Percentiles rank a stretch among this genome's conserved stretches.
These are phyloP conservation scores for Salticus scenicus DNA, from an alignment of 2,888 invertebrate species.

Conservation along the genomic window DNA sequence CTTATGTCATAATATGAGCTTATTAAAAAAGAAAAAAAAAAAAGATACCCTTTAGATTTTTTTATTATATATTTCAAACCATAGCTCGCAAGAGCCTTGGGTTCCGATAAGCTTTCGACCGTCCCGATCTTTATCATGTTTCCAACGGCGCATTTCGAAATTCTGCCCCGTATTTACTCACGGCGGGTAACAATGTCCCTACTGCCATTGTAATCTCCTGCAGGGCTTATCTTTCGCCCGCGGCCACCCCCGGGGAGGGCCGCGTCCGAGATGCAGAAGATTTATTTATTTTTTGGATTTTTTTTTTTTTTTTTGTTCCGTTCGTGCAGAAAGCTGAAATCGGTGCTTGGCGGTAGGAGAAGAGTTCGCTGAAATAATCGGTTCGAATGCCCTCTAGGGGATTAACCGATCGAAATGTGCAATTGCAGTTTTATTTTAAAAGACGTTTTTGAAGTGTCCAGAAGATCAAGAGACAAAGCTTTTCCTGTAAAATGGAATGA, in stretches of 20 bases:
- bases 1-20: too few species aligned
- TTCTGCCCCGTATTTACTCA: slow-evolving; percentile 44
- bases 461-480: too few species aligned
- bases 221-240: slow-evolving; percentile 20
- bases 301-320: too few species aligned
- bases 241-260: slow-evolving; percentile 8
- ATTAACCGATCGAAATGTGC: neutral
- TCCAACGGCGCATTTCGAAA: slow-evolving; percentile 42
- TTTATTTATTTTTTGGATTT: neutral
- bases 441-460: too few species aligned
- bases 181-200: slow-evolving; percentile 28
- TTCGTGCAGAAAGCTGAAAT: neutral
- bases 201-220: slow-evolving; percentile 15
- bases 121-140: slow-evolving; percentile 9
- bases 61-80: too few species aligned
- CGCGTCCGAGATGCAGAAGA: neutral
- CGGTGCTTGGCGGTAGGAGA: neutral
- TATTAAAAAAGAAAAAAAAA: too few species aligned
- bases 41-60: too few species aligned
- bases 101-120: slow-evolving; percentile 1
- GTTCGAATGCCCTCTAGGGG: neutral
- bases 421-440: slow-evolving; percentile 13
- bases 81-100: neutral
- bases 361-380: neutral
- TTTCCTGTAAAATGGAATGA: neutral